These are phyloP conservation scores for Sander vitreus DNA, from an alignment of 2,113 vertebrate species.

Conservation along the genomic window DNA sequence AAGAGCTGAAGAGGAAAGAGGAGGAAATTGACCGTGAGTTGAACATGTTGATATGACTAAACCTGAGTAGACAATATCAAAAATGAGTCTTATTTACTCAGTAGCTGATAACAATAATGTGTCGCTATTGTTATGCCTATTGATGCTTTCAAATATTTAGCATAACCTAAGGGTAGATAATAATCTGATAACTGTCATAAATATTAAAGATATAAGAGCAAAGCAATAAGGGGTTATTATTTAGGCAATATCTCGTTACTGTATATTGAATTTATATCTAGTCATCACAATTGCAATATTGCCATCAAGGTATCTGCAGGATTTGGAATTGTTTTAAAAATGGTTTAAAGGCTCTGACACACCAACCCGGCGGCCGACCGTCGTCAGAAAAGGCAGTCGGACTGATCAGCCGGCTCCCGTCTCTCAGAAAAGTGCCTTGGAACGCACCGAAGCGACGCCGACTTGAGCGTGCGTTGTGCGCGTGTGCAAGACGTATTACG, in stretches of 20 bases:
- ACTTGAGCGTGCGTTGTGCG: no score
- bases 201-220: not conserved
- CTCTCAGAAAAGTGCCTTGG: no score
- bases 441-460: no score
- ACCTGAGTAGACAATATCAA: not conserved
- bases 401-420: no score
- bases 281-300: not conserved
- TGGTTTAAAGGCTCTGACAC: not conserved
- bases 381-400: no score
- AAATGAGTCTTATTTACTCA: not conserved
- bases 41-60: not conserved
- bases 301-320: not conserved
- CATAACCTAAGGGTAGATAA: not conserved
- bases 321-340: not conserved
- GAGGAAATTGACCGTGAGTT: slow-evolving; percentile 95
- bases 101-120: not conserved
- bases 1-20: slow-evolving; percentile 92
- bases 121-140: no score
- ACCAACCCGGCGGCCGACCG: no score
- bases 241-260: not conserved
- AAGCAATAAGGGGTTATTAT: not conserved
- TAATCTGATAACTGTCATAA: not conserved
- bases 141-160: not conserved
- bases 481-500: no score
- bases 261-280: not conserved